Percentiles rank a stretch among this genome's conserved stretches.
These are phyloP conservation scores for Arctopsyche grandis DNA, from an alignment of 1,140 invertebrate species.

Conservation along the genomic window DNA sequence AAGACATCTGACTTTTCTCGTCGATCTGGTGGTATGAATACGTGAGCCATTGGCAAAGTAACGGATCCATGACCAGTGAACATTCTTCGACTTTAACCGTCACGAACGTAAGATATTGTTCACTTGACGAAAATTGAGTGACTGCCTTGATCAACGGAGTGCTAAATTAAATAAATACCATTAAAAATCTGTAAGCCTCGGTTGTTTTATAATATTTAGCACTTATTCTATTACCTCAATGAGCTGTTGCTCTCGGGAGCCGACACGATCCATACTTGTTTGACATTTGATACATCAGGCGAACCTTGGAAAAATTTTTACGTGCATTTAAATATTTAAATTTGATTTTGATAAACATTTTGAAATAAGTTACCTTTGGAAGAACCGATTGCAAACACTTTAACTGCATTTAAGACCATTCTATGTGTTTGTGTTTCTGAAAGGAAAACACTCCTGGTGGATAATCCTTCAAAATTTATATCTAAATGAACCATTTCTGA, in stretches of 20 bases:
- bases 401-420: constrained; percentile 45
- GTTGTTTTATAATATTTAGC: no score
- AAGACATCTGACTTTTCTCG: not conserved
- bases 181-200: no score
- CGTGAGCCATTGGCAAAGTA: constrained; percentile 48
- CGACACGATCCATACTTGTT: constrained; percentile 45
- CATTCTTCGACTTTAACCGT: constrained; percentile 39
- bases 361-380: constrained; percentile 43
- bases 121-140: constrained; percentile 35
- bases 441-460: constrained; percentile 38
- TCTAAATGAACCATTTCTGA: constrained; percentile 51
- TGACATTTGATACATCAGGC: constrained; percentile 11
- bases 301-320: not conserved
- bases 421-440: constrained; percentile 31
- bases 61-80: constrained; percentile 47
- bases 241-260: constrained; percentile 36
- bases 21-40: constrained; percentile 31
- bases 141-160: constrained; percentile 44
- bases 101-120: constrained; percentile 37
- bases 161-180: constrained; percentile 21
- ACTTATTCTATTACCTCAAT: constrained; percentile 9
- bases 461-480: constrained; percentile 47
- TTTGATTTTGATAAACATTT: not conserved
- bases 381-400: constrained; percentile 46
- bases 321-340: not conserved